Base-by-base conservation (phyloP, 2,888 invertebrate genomes). In the Aelia acuminata region DNA sequence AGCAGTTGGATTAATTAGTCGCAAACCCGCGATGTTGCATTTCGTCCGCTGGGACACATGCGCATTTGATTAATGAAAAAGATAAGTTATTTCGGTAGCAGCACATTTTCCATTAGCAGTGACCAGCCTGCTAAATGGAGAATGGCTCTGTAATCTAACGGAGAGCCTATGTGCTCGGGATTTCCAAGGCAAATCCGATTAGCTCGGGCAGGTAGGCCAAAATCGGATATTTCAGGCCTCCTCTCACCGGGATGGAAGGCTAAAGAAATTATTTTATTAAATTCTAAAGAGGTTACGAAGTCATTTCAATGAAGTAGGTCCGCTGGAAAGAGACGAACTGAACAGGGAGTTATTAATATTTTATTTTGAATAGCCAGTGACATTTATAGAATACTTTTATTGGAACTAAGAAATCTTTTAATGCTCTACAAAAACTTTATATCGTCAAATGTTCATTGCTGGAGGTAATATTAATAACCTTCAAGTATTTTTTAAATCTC, bases 61-160 rank as follows among this genome's bases (percentile, higher is more conserved):
- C 80, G 43, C 80, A 80, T 80, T 47, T 43, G 80, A 80, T 80
- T 80, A 80, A 80, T 80, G 39, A 80, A 80, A 80, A 80, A 80
- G 80, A 80, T 80, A 80, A 80, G 80, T 80, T 80, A 80, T 80
- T 80, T 80, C 80, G 80, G 80, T 43, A 47, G 80, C 43, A n/a
- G n/a, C 3, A 80, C 80, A 80, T 80, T 80, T 43, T 47, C 80
- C 39, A 80, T 80, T 80, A 80, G n/a, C 43, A 43, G 35, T 13
- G 8, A 15, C 11, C 5, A 10, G 15, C 43, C 80, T 47, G 43
- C 63, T 70, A 35, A 70, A 70, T 70, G 63, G 7, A 70, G 63
- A 70, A 70, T 70, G 63, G 31, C 63, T 15, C 63, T 70, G 35
- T 70, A 35, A 70, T 70, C 63, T 70, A 18, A 20, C 18, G 63